Conservation (phyloP, 2,113 vertebrate genomes). For the Cololabis saira region DNA sequence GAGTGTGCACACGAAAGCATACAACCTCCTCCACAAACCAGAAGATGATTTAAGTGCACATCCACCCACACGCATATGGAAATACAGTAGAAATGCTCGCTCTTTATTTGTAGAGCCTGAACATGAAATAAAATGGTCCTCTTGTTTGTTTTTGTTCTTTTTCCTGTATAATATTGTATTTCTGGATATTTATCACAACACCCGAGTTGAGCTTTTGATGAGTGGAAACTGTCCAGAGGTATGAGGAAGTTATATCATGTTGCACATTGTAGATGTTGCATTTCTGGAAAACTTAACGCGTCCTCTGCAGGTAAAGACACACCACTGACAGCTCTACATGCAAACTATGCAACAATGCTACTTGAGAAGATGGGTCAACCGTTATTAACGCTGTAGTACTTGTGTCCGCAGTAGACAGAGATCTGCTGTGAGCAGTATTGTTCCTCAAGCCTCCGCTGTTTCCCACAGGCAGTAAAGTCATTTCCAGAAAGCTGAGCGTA, state of each 20-base stretch:
- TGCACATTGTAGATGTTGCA: rapidly evolving
- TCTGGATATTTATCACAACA: background rate
- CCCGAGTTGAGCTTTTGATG: background rate
- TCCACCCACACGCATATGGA: slow-evolving; percentile 38
- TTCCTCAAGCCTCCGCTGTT: background rate
- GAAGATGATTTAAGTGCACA: slow-evolving; percentile 3
- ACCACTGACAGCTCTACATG: background rate
- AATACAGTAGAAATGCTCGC: slow-evolving; percentile 20
- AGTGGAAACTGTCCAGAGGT: background rate
- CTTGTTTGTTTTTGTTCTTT: background rate
- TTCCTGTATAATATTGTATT: background rate
- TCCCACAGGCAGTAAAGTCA: slow-evolving; percentile 84
- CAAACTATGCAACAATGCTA: background rate
- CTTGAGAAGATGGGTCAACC: background rate
- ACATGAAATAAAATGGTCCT: background rate
- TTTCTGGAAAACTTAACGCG: too few species aligned
- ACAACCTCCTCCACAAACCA: slow-evolving; percentile 26
- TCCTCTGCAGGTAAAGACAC: background rate
- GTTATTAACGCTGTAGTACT: too few species aligned
- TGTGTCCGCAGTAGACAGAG: too few species aligned
- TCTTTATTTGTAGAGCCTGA: background rate
- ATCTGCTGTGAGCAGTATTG: background rate
- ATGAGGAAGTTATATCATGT: background rate
- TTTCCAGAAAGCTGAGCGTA: slow-evolving; percentile 84
- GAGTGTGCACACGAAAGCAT: slow-evolving; percentile 12